Conservation (phyloP, 2,888 invertebrate species). For the Drosophila picticornis region DNA sequence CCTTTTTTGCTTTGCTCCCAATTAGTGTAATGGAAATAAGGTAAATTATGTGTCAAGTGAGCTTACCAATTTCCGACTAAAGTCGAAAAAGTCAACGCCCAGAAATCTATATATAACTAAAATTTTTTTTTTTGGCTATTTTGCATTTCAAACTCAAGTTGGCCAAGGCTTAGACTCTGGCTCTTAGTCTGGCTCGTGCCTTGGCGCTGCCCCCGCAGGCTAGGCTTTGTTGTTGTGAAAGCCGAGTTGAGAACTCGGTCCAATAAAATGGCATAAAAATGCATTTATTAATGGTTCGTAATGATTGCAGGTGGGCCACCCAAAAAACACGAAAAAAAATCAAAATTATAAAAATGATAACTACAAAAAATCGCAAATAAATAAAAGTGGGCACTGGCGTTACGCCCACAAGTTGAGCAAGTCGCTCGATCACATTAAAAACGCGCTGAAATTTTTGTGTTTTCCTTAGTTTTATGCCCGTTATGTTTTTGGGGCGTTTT, state of each 20-base stretch:
- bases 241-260: slow-evolving; percentile 47
- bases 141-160: slow-evolving; percentile 61
- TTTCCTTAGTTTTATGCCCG: slow-evolving; percentile 13
- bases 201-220: slow-evolving; percentile 62
- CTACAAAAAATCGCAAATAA: slow-evolving; percentile 18
- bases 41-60: slow-evolving; percentile 63
- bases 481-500: slow-evolving; percentile 43
- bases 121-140: slow-evolving; percentile 35
- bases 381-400: slow-evolving; percentile 42
- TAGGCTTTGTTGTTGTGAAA: slow-evolving; percentile 65
- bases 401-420: slow-evolving; percentile 72
- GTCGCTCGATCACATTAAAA: slow-evolving; percentile 36
- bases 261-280: slow-evolving; percentile 63
- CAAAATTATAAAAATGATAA: slow-evolving; percentile 8
- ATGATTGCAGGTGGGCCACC: slow-evolving; percentile 73
- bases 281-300: slow-evolving; percentile 68
- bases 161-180: slow-evolving; percentile 49
- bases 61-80: slow-evolving; percentile 14
- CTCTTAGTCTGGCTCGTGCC: slow-evolving; percentile 52
- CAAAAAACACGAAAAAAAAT: slow-evolving; percentile 23
- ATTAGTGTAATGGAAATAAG: slow-evolving; percentile 51
- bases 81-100: slow-evolving; percentile 38
- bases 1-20: slow-evolving; percentile 30
- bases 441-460: slow-evolving; percentile 53
- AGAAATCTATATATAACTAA: slow-evolving; percentile 3